Evolutionary conservation across 2,888 invertebrate genomes (phyloP), one percentile per base, ranked within the genome.

Genomic region (Andrena bicolor): DNA sequence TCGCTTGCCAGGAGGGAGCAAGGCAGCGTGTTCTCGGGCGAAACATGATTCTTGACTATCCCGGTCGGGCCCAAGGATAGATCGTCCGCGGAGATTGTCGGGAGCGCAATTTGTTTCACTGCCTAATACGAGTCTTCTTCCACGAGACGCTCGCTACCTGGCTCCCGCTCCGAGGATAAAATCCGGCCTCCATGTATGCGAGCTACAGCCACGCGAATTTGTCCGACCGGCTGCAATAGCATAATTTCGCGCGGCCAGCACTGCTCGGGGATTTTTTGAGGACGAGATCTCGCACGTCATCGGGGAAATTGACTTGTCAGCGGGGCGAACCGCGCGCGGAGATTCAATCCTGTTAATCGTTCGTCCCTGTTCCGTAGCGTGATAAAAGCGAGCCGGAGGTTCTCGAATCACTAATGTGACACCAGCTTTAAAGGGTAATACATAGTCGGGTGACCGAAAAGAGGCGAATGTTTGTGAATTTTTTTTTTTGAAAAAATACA

Each of bases 31-130:
- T 81, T 86, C 88, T 76, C 86, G 85, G 56, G 90, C 86, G 88
- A 91, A 90, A 91, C 91, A 90, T 90, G 89, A 90, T 87, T 91
- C 90, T 88, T 82, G 85, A 86, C 86, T 90, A 90, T 91, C 87
- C 88, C 80, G 74, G 13, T 73, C 82, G 86, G 86, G 85, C 87
- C 84, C 88, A 86, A 88, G 87, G 86, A 86, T 88, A 91, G 91
- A 91, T 91, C 88, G 89, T 86, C 86, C 90, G 82, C 58, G 84
- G 76, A 90, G 91, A 91, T 91, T 89, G 86, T 80, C 84, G 75
- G 75, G 69, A 76, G 80, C 82, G 87, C 88, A 91, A 91, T 91
- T 91, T 91, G 91, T 91, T 90, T 89, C 85, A 79, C 80, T 87
- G 84, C 89, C 88, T 91, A 90, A 91, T 91, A 91, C 85, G 89